phyloP scores from a whole-genome alignment of 2,888 invertebrate genomes.

The Rotaria sp. region DNA sequence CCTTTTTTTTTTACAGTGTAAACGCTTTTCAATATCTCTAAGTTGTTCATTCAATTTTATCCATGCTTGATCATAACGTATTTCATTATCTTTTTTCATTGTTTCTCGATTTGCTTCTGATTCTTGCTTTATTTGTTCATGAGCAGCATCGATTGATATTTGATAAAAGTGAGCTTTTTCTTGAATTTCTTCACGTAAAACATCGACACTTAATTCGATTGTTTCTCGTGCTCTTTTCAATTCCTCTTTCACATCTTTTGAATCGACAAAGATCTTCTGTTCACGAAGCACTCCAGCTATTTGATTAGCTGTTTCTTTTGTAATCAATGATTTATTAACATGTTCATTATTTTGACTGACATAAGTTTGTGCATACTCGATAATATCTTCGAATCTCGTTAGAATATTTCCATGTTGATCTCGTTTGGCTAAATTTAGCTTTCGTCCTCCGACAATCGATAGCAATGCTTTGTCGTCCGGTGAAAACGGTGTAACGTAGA shows the following conservation, averaged over 20 bases:
- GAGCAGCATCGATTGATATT: background rate
- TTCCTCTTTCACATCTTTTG: background rate
- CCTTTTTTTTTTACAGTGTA: no score
- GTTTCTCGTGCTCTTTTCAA: background rate
- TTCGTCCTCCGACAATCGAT: background rate
- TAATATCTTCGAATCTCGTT: background rate
- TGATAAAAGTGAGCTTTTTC: background rate
- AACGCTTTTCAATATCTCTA: background rate
- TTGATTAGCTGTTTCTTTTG: background rate
- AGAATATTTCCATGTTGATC: background rate
- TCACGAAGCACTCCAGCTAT: background rate
- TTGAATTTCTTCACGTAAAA: background rate
- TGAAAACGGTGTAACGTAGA: background rate
- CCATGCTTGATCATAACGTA: background rate
- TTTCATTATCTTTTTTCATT: background rate
- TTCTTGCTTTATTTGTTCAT: background rate
- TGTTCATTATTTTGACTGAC: background rate
- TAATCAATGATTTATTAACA: background rate
- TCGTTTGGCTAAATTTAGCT: background rate
- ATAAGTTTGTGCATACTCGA: background rate
- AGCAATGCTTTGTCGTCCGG: background rate
- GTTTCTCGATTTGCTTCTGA: background rate
- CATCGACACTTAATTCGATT: background rate
- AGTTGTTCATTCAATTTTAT: background rate
- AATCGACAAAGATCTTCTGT: background rate